A percentile compares a stretch with the other conserved stretches of the same genome.
These are phyloP conservation scores for Drosophila rufa DNA, from an alignment of 1,140 invertebrate genomes.

Conservation along the genomic window DNA sequence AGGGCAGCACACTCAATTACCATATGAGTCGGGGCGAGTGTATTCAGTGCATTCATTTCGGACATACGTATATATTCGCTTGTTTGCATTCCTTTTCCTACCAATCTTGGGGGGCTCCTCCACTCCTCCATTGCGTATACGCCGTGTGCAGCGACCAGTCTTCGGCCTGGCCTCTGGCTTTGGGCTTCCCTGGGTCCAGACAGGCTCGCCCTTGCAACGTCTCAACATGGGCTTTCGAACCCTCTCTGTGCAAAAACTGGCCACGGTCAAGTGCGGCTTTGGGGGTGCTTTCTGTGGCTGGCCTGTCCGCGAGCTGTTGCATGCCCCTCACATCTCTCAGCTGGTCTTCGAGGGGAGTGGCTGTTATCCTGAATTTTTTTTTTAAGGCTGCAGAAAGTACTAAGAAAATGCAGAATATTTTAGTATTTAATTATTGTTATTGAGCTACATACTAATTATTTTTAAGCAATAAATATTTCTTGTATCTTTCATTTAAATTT, in stretches of 20 bases:
- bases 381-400: neutral
- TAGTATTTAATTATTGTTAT: neutral
- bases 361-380: neutral
- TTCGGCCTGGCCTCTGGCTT: too few relatives aligned
- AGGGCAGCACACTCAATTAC: slow-evolving; percentile 43
- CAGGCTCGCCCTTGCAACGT: slow-evolving; percentile 16
- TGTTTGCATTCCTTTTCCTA: slow-evolving; percentile 20
- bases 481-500: too few relatives aligned
- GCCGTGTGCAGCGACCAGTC: slow-evolving; percentile 15
- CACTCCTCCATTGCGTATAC: slow-evolving; percentile 21
- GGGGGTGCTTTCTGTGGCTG: neutral
- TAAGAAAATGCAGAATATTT: neutral
- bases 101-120: slow-evolving; percentile 9
- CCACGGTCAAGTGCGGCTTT: slow-evolving; percentile 57
- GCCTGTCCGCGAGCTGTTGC: slow-evolving; percentile 21
- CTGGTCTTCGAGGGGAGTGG: slow-evolving; percentile 1
- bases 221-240: slow-evolving; percentile 27
- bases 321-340: slow-evolving; percentile 11
- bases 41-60: slow-evolving; percentile 31
- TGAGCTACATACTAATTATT: neutral
- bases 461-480: too few relatives aligned
- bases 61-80: slow-evolving; percentile 6
- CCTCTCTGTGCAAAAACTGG: neutral
- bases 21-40: slow-evolving; percentile 35
- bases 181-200: slow-evolving; percentile 30